Percentiles rank a stretch among this genome's conserved stretches.
These are phyloP conservation scores for Lycaon pictus DNA, from an alignment of 2,113 vertebrate species.

Conservation along the genomic window DNA sequence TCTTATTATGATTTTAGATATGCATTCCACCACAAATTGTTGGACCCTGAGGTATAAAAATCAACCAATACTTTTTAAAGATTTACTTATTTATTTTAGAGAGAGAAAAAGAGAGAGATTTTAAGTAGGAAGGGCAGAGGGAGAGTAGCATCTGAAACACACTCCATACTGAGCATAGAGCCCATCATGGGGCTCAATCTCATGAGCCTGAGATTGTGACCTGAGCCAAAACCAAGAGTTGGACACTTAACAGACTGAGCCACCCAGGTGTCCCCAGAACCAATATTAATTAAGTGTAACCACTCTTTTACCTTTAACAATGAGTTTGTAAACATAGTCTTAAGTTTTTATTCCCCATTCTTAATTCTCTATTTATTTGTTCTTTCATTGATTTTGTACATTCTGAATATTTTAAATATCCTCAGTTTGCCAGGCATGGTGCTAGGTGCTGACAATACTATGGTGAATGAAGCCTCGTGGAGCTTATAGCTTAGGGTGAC, in stretches of 20 bases:
- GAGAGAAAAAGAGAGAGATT: not conserved
- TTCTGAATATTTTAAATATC: slow-evolving; percentile 3
- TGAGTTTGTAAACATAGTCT: not conserved
- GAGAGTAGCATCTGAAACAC: not conserved
- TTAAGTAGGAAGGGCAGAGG: not conserved
- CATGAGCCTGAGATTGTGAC: not conserved
- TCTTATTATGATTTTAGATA: not conserved
- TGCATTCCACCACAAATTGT: not conserved
- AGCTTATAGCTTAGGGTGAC: not conserved
- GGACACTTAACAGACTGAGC: not conserved
- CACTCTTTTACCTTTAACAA: not conserved
- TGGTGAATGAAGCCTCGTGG: not conserved
- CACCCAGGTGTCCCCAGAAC: not conserved
- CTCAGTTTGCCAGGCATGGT: not conserved
- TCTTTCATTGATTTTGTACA: not conserved
- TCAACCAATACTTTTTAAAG: not conserved
- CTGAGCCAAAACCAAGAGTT: not conserved
- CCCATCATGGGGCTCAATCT: not conserved
- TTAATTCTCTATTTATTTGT: not conserved
- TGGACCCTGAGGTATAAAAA: not conserved
- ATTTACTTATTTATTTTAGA: not conserved
- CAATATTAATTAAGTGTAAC: not conserved
- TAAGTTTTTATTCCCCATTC: not conserved
- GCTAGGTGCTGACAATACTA: not conserved
- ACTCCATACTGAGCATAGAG: not conserved